Evolutionary conservation across 2,888 invertebrate species (phyloP).

Genomic region (Heliconius aoede): DNA sequence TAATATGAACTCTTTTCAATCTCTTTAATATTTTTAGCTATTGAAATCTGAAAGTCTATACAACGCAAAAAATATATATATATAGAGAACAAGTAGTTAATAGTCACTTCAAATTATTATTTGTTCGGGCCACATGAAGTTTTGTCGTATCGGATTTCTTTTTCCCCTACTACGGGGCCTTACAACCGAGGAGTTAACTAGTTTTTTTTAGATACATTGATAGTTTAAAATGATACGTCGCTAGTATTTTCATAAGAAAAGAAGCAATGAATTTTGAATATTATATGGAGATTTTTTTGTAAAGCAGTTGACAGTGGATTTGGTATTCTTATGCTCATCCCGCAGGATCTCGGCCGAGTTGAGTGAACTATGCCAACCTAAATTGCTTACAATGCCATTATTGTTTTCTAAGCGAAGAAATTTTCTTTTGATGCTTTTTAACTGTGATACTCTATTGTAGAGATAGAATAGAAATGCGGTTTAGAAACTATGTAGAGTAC

Average conservation of each 20-base stretch:
- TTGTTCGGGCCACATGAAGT: conserved; percentile 78
- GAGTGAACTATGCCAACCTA: conserved; percentile 79
- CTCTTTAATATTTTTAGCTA: conserved; percentile 47
- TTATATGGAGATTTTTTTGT: conserved; percentile 33
- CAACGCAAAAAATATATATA: conserved; percentile 48
- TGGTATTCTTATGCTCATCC: conserved; percentile 56
- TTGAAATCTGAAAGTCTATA: conserved; percentile 73
- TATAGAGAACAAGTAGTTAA: conserved; percentile 69
- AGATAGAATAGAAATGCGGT: conserved; percentile 51
- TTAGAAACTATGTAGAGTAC: conserved; percentile 7
- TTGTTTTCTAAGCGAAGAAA: conserved; percentile 68
- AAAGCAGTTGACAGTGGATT: conserved; percentile 16
- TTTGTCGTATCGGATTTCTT: conserved; percentile 75
- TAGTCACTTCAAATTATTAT: conserved; percentile 83
- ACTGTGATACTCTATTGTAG: conserved; percentile 60
- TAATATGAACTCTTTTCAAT: conserved; percentile 62
- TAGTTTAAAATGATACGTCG: neutral
- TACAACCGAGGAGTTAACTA: neutral
- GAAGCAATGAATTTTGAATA: conserved; percentile 11
- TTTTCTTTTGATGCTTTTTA: conserved; percentile 62
- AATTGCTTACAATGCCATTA: conserved; percentile 73
- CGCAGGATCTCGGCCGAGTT: conserved; percentile 73
- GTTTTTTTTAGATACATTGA: neutral
- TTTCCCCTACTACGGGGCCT: conserved; percentile 47
- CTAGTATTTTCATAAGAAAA: neutral